Base-by-base conservation (phyloP, 2,888 invertebrate species). In the Polietes domitor region DNA sequence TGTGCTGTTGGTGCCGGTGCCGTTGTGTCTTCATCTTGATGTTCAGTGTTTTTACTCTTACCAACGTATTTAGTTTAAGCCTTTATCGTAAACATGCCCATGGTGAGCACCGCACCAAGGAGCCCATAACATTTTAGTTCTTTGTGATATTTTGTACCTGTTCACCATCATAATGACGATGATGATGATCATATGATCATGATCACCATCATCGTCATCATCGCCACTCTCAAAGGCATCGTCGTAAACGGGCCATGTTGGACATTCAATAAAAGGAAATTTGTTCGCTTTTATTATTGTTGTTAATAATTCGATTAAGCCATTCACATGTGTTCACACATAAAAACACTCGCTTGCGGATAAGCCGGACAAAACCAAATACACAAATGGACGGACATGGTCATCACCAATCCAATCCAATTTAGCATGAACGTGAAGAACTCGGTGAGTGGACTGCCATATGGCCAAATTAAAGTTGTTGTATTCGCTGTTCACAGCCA, bases 251-350 rank as follows among this genome's bases (percentile, higher is more conserved):
- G 41, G 19, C 26, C 37, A 72, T 68, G 47, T 78, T 84, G 65
- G 68, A 61, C 75, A 68, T 78, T 58, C 75, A 78, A 80, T 77
- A 75, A 78, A 74, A 74, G 26, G 70, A 78, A 82, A 85, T 82
- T 82, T 83, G 65, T 84, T 78, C 68, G 26, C 19, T 77, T 76
- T 86, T 79, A 83, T 85, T 82, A 79, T 85, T 86, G 80, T 86
- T 85, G 83, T 85, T 86, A 86, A 86, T 86, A 86, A 86, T 86
- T 86, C 85, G 86, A 86, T 86, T 86, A 86, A 84, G 86, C 81
- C 85, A 84, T 85, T 79, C 82, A 74, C 84, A 80, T 15, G 61
- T 80, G 77, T 80, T 75, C 80, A 53, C 65, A 58, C 55, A 55
- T 50, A 68, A 47, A 4, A 50, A 65, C n/a, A n/a, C 73, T 24